Conservation (phyloP, 2,113 vertebrate genomes). For the Xiphias gladius region DNA sequence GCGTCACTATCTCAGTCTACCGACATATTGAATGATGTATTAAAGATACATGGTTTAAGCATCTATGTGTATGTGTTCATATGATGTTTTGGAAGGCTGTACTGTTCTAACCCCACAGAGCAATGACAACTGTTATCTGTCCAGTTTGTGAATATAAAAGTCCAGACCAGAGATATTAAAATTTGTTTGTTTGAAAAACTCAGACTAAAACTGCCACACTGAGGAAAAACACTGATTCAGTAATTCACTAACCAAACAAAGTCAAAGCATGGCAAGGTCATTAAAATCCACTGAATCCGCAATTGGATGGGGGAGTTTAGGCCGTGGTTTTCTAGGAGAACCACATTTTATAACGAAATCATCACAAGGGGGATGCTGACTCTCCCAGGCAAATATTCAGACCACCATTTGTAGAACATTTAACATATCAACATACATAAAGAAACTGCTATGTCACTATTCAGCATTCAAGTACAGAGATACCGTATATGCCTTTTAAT, state of each 20-base stretch:
- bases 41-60: not conserved
- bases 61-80: not conserved
- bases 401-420: not conserved
- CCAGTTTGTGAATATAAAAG: not conserved
- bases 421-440: not conserved
- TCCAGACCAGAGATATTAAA: not conserved
- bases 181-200: conserved; percentile 29
- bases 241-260: conserved; percentile 38
- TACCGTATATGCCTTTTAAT: not conserved
- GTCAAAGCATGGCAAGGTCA: conserved; percentile 17
- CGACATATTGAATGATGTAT: not conserved
- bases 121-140: not conserved
- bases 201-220: conserved; percentile 24
- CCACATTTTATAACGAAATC: conserved; percentile 43
- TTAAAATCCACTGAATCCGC: conserved; percentile 30
- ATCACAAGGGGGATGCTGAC: conserved; percentile 14
- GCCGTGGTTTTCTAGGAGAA: conserved; percentile 42
- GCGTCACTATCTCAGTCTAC: not conserved
- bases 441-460: not conserved
- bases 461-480: not conserved
- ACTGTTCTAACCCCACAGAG: not conserved
- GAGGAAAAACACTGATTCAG: conserved; percentile 18
- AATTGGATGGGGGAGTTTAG: conserved; percentile 29
- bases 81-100: not conserved
- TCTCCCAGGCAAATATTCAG: conserved; percentile 28